A percentile compares a stretch with the other conserved stretches of the same genome.
phyloP scores from a whole-genome alignment of 2,113 vertebrate species.

The Chaetura pelagica region DNA sequence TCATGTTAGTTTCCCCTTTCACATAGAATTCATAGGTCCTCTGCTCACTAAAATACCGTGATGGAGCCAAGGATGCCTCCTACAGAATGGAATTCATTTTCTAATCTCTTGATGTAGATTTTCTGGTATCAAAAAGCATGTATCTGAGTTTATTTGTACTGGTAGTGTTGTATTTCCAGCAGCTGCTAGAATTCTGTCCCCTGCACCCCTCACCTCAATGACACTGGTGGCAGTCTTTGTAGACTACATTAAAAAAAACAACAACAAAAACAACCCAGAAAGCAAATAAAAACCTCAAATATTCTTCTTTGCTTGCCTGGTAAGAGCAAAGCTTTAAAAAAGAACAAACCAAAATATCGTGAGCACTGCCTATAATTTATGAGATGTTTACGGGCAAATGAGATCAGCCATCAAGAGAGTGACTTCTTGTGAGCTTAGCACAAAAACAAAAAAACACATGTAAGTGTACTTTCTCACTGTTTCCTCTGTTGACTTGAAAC shows the following conservation, averaged over 20 bases:
- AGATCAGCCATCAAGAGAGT: slow-evolving; percentile 39
- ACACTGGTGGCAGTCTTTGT: not conserved
- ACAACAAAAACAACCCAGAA: not conserved
- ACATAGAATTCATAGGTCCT: slow-evolving; percentile 40
- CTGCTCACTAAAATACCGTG: not conserved
- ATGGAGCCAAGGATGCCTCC: slow-evolving; percentile 35
- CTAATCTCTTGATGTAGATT: slow-evolving; percentile 50
- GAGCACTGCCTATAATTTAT: slow-evolving; percentile 23
- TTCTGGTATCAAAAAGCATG: slow-evolving; percentile 23
- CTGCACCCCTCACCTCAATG: not conserved
- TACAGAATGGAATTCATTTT: slow-evolving; percentile 9
- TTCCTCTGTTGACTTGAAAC: slow-evolving; percentile 72
- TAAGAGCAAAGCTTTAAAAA: not conserved
- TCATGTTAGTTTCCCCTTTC: slow-evolving; percentile 62
- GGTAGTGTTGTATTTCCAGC: slow-evolving; percentile 54
- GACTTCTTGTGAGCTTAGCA: slow-evolving; percentile 71
- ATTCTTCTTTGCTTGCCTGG: slow-evolving; percentile 43
- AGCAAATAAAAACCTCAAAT: not conserved
- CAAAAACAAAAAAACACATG: slow-evolving; percentile 12
- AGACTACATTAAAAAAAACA: not conserved
- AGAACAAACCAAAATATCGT: not conserved
- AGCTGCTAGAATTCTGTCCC: slow-evolving; percentile 22
- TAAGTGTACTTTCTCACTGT: slow-evolving; percentile 64
- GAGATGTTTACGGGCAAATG: slow-evolving; percentile 51
- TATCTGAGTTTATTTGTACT: slow-evolving; percentile 57